Conservation (phyloP, 2,888 invertebrate species). For the Matsumyia berberina region DNA sequence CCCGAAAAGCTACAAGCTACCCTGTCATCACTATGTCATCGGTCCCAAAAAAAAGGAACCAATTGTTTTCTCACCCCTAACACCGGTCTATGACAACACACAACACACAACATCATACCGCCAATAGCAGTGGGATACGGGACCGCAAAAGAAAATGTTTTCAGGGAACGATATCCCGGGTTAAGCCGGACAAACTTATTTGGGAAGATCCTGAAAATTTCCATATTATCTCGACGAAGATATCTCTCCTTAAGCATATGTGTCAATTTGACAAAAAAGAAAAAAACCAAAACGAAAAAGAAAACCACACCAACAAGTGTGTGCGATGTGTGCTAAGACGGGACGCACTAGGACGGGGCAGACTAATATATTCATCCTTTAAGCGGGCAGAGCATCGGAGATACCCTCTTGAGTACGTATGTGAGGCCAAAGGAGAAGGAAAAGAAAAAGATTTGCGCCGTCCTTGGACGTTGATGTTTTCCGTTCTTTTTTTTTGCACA, state of each 20-base stretch:
- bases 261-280: slow-evolving; percentile 74
- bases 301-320: slow-evolving; percentile 70
- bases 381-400: slow-evolving; percentile 60
- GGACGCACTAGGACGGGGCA: slow-evolving; percentile 57
- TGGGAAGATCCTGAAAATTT: slow-evolving; percentile 81
- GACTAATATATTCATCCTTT: slow-evolving; percentile 76
- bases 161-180: slow-evolving; percentile 54
- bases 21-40: slow-evolving; percentile 73
- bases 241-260: slow-evolving; percentile 78
- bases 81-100: slow-evolving; percentile 58
- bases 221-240: slow-evolving; percentile 81
- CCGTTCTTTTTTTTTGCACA: slow-evolving; percentile 32
- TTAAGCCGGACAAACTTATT: slow-evolving; percentile 75
- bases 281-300: slow-evolving; percentile 30
- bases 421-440: slow-evolving; percentile 41
- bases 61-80: slow-evolving; percentile 74
- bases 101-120: slow-evolving; percentile 30
- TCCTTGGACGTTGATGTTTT: slow-evolving; percentile 65
- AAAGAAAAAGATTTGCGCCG: slow-evolving; percentile 68
- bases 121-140: slow-evolving; percentile 23
- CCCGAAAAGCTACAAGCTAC: slow-evolving; percentile 57
- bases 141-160: slow-evolving; percentile 53
- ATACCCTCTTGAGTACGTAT: slow-evolving; percentile 53
- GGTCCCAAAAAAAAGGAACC: slow-evolving; percentile 53
- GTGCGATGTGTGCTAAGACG: slow-evolving; percentile 60